Base-by-base conservation (phyloP, 2,888 invertebrate species). In the Mesochorus sp. region DNA sequence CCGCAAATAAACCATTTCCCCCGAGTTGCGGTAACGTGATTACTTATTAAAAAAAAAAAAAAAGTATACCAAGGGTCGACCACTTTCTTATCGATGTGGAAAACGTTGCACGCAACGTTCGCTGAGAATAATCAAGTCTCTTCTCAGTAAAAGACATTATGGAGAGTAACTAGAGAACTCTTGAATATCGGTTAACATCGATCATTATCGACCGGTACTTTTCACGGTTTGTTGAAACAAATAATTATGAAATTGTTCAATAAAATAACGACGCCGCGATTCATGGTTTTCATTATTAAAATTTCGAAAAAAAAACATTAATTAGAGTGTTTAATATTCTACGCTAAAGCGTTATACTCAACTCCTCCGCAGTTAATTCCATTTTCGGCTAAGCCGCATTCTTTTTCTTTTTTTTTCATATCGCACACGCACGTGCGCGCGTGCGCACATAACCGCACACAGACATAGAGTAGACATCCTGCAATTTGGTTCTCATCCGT, bases 271-370 rank as follows among this genome's bases (percentile, higher is more conserved):
- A n/a, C n/a, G n/a, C n/a, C n/a, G n/a, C n/a, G n/a, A n/a, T n/a
- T n/a, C n/a, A n/a, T n/a, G n/a, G n/a, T n/a, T n/a, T n/a, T n/a
- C n/a, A n/a, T n/a, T n/a, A n/a, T n/a, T n/a, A n/a, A n/a, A n/a
- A 3, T 5, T 37, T 12, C 8, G 8, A 37, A 37, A 2, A 24
- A 51, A 37, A 70, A 17, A 12, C 14, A 47, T 19, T 57, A 12
- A 12, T 31, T n/a, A 21, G 42, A 62, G 31, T 31, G 42, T 53
- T 75, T 79, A 67, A 74, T 53, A 62, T 71, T 79, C 79, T 61
- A 62, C 70, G 75, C 67, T 75, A 75, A 75, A 74, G 75, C 61
- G 61, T 70, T 66, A n/a, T n/a, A 70, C 70, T 53, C 64, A 66
- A 66, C 71, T 57, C 71, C 47, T n/a, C 59, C 17, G 31, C 51